Conservation (phyloP, 2,888 invertebrate genomes). For the Epirrita christyi region DNA sequence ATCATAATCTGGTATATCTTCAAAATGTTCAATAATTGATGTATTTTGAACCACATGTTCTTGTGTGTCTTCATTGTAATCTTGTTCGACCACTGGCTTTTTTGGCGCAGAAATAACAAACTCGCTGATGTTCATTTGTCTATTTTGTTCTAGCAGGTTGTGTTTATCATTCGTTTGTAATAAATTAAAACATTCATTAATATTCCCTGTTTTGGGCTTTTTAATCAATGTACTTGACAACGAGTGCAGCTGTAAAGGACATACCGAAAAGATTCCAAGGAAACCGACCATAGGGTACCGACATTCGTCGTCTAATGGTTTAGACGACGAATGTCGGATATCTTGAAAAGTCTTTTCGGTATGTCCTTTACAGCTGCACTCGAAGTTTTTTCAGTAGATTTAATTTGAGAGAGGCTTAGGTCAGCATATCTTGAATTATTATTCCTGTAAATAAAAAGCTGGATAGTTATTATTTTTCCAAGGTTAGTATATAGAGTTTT, state of each 20-base stretch:
- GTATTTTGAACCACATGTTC: constrained; percentile 7
- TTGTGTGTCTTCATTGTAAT: constrained; percentile 9
- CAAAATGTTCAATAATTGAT: not conserved
- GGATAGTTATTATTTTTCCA: not conserved
- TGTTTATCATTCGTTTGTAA: constrained; percentile 13
- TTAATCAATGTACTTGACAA: constrained; percentile 47
- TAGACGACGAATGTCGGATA: constrained; percentile 60
- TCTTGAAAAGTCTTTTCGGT: constrained; percentile 62
- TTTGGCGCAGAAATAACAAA: not conserved
- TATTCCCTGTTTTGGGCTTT: constrained; percentile 17
- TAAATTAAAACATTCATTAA: constrained; percentile 14
- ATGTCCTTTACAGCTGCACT: constrained; percentile 36
- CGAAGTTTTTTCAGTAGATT: constrained; percentile 12
- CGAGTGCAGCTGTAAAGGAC: no score
- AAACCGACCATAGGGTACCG: no score
- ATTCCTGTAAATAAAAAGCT: constrained; percentile 11
- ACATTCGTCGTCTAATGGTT: no score
- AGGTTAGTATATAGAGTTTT: no score
- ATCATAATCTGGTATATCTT: constrained; percentile 12
- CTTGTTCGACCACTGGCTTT: constrained; percentile 1
- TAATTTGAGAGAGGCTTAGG: constrained; percentile 12
- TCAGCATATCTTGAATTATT: constrained; percentile 2
- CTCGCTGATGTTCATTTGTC: constrained; percentile 2
- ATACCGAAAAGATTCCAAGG: no score
- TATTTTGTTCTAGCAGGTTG: constrained; percentile 8